A percentile compares a stretch with the other conserved stretches of the same genome.
phyloP scores from a whole-genome alignment of 2,113 vertebrate species.

The Mionectes macconnelli region DNA sequence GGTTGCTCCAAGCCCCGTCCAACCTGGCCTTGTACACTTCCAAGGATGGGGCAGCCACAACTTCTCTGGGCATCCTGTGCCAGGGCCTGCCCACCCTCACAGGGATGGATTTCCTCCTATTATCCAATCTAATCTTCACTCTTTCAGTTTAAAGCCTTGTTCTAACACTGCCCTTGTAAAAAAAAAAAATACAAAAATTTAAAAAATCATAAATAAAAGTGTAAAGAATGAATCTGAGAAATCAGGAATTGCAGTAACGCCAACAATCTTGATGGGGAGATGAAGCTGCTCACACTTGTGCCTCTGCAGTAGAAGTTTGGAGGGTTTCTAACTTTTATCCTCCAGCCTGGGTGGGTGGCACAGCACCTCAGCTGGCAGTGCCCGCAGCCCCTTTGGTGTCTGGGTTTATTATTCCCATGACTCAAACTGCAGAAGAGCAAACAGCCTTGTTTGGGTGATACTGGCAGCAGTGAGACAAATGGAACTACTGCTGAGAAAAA shows the following conservation, averaged over 20 bases:
- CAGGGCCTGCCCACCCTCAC: background rate
- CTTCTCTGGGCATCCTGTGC: background rate
- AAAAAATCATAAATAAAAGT: background rate
- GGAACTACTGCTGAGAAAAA: background rate
- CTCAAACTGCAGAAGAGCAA: background rate
- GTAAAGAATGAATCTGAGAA: background rate
- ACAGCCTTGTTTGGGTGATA: background rate
- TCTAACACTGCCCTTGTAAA: background rate
- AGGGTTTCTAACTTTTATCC: background rate
- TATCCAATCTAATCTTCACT: background rate
- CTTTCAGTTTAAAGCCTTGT: background rate
- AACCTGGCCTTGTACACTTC: accelerated
- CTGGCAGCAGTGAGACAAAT: background rate
- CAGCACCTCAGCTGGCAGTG: accelerated
- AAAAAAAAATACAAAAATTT: background rate
- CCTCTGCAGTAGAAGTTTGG: background rate
- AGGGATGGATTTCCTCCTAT: background rate
- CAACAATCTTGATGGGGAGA: background rate
- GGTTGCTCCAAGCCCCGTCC: accelerated
- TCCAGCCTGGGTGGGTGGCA: background rate
- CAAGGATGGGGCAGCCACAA: background rate
- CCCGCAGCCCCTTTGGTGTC: background rate
- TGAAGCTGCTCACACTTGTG: background rate
- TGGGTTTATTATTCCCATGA: background rate
- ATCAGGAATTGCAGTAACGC: background rate